Percentiles rank a stretch among this genome's conserved stretches.
Conservation (phyloP, 2,888 invertebrate species). For the Cephonodes hylas region DNA sequence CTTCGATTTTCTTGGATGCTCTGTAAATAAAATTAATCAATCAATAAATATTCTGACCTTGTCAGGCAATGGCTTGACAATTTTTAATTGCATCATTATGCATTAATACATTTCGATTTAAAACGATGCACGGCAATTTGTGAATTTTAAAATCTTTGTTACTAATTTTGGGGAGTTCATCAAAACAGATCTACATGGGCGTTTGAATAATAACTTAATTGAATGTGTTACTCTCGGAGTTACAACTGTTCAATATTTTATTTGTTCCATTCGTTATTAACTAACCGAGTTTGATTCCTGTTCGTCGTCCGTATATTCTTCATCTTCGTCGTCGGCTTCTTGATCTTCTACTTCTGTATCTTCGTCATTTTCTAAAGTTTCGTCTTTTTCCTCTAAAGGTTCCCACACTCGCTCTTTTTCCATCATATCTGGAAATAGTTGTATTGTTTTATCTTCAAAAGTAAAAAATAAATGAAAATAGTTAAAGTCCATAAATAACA, state of each 20-base stretch:
- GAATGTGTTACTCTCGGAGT: too few species aligned
- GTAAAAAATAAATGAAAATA: too few species aligned
- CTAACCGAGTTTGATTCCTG: constrained; percentile 21
- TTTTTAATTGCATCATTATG: too few species aligned
- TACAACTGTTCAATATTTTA: not conserved
- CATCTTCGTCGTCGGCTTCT: constrained; percentile 44
- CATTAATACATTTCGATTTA: too few species aligned
- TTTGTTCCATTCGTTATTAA: not conserved
- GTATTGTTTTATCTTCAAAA: not conserved
- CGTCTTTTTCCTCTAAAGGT: constrained; percentile 77
- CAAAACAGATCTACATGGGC: too few species aligned
- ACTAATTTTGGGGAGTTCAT: too few species aligned
- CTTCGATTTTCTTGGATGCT: constrained; percentile 23
- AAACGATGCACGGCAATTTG: too few species aligned
- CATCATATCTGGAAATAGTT: constrained; percentile 62
- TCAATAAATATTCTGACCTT: too few species aligned
- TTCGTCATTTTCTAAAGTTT: constrained; percentile 53
- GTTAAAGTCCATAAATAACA: too few species aligned
- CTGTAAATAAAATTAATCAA: constrained; percentile 24
- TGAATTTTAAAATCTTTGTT: too few species aligned
- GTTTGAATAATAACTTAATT: too few species aligned
- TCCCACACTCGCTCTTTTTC: constrained; percentile 82
- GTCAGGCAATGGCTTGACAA: too few species aligned
- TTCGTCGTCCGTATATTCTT: constrained; percentile 31
- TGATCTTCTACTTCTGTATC: constrained; percentile 41